phyloP scores from a whole-genome alignment of 2,888 invertebrate species.

The Eucriotettix oculatus region DNA sequence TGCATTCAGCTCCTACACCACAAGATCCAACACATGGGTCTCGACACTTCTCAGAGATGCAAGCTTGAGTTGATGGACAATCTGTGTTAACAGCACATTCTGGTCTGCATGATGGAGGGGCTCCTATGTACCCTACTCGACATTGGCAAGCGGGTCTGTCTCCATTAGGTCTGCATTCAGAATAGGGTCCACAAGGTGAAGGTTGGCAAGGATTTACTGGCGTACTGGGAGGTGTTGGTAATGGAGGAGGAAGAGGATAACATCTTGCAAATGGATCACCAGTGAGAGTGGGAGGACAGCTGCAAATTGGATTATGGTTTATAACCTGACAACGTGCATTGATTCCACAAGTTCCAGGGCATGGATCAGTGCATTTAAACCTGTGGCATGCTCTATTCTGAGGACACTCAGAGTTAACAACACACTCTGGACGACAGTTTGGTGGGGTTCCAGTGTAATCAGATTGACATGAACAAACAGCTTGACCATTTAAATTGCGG shows the following conservation, averaged over 20 bases:
- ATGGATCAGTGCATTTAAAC: conserved; percentile 22
- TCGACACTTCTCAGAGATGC: conserved; percentile 28
- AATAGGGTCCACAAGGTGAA: conserved; percentile 36
- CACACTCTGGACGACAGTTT: conserved; percentile 23
- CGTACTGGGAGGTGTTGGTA: conserved; percentile 25
- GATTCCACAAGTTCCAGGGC: conserved; percentile 20
- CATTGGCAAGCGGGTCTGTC: conserved; percentile 40
- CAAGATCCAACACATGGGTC: conserved; percentile 32
- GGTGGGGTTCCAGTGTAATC: conserved; percentile 42
- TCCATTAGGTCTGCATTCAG: conserved; percentile 19
- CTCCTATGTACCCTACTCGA: conserved; percentile 39
- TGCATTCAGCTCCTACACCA: conserved; percentile 31
- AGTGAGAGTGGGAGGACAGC: conserved; percentile 20
- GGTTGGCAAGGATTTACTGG: conserved; percentile 46
- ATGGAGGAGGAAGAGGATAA: conserved; percentile 13
- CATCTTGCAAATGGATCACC: conserved; percentile 26
- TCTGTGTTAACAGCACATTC: conserved; percentile 38
- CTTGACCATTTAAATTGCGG: conserved; percentile 39
- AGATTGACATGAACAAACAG: conserved; percentile 47
- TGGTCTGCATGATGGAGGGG: conserved; percentile 54
- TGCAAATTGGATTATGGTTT: conserved; percentile 22
- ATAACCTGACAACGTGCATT: conserved; percentile 21
- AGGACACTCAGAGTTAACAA: conserved; percentile 21
- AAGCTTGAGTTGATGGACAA: conserved; percentile 28
- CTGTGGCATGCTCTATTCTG: conserved; percentile 21